A percentile compares a stretch with the other conserved stretches of the same genome.
These are phyloP conservation scores for Branchinecta lynchi DNA, from an alignment of 1,140 invertebrate species.

Conservation along the genomic window DNA sequence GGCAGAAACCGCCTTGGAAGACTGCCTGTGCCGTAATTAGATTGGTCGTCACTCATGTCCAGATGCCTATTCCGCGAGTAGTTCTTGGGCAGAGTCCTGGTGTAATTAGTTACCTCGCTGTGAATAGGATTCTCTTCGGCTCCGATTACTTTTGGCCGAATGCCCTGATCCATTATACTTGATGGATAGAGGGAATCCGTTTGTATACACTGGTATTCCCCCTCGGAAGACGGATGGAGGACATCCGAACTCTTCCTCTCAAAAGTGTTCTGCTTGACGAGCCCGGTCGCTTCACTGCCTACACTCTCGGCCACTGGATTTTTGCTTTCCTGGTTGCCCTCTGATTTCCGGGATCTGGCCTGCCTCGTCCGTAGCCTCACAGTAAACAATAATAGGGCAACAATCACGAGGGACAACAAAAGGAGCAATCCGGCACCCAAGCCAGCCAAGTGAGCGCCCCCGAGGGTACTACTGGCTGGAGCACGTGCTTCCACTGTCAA, in stretches of 20 bases:
- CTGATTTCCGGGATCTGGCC: not conserved
- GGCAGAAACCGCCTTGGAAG: conserved; percentile 8
- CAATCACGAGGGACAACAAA: conserved; percentile 54
- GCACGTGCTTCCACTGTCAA: conserved; percentile 57
- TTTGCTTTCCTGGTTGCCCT: not conserved
- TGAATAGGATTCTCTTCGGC: not conserved
- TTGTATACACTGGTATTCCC: conserved; percentile 18
- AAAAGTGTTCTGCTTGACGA: conserved; percentile 11
- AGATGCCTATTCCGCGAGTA: not conserved
- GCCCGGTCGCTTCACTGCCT: conserved; percentile 15
- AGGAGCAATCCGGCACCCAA: conserved; percentile 62
- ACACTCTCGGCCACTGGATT: conserved; percentile 15
- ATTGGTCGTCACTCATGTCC: not conserved
- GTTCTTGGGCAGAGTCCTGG: conserved; percentile 7
- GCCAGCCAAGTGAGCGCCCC: conserved; percentile 66
- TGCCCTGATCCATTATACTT: conserved; percentile 16
- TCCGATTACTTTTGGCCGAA: conserved; percentile 10
- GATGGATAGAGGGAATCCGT: conserved; percentile 20
- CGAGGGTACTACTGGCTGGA: conserved; percentile 57
- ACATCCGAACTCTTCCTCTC: conserved; percentile 14
- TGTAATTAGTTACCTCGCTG: not conserved
- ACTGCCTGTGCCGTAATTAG: conserved; percentile 13
- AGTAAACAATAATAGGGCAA: conserved; percentile 54
- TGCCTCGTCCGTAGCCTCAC: conserved; percentile 41
- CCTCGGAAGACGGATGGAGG: conserved; percentile 13